Evolutionary conservation across 2,113 vertebrate species (phyloP).

Genomic region (Anser cygnoides): DNA sequence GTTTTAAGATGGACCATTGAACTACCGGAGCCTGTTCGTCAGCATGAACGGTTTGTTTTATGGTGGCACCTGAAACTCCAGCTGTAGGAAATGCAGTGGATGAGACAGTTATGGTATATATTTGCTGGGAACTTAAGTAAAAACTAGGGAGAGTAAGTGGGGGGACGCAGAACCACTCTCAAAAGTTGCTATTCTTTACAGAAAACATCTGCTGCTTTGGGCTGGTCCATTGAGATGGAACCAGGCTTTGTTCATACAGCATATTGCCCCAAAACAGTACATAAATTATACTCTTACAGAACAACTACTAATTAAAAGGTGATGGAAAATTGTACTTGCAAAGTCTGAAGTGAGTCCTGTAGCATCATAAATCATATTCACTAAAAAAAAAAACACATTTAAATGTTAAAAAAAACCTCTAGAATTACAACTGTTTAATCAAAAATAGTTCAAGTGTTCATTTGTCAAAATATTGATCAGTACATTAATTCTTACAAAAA

Average conservation of each 20-base stretch:
- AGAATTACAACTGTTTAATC: neutral
- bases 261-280: neutral
- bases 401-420: neutral
- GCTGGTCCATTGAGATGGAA: neutral
- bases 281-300: slow-evolving; percentile 9
- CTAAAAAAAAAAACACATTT: neutral
- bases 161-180: neutral
- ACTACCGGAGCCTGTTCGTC: neutral
- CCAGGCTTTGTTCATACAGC: neutral
- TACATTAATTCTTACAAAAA: neutral
- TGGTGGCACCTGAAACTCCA: accelerated
- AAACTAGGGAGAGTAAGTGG: neutral
- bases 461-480: slow-evolving; percentile 27
- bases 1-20: slow-evolving; percentile 6
- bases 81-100: neutral
- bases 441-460: neutral
- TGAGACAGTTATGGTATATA: neutral
- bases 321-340: slow-evolving; percentile 5
- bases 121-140: neutral
- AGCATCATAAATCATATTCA: neutral
- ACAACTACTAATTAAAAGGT: slow-evolving; percentile 35
- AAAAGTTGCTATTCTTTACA: neutral
- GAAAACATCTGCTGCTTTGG: slow-evolving; percentile 22
- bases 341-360: neutral
- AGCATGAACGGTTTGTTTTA: neutral